A percentile compares a stretch with the other conserved stretches of the same genome.
These are phyloP conservation scores for Labia minor DNA, from an alignment of 2,888 invertebrate genomes.

Conservation along the genomic window DNA sequence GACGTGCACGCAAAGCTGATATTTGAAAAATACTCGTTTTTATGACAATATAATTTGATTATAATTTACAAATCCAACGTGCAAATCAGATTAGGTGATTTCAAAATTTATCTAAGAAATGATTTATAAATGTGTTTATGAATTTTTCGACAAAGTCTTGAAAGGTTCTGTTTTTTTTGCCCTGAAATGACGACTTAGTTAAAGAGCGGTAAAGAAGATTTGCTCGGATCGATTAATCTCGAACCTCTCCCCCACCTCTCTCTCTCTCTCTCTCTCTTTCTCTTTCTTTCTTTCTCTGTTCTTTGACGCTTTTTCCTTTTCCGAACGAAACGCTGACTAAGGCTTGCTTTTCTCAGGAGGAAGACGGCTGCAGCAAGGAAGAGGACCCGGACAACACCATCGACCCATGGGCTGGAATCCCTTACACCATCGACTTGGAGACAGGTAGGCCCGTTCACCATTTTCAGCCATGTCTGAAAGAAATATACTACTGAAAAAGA, in stretches of 20 bases:
- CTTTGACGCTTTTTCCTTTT: neutral
- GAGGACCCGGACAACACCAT: conserved; percentile 37
- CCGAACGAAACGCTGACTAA: neutral
- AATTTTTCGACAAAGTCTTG: neutral
- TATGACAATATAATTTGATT: conserved; percentile 7
- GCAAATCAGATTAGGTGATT: conserved; percentile 7
- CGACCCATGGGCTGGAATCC: conserved; percentile 68
- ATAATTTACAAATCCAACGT: conserved; percentile 13
- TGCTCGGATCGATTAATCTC: neutral
- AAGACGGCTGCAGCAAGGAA: conserved; percentile 27
- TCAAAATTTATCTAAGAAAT: neutral
- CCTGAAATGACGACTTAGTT: neutral
- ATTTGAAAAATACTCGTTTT: conserved; percentile 4
- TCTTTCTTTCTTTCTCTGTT: no score
- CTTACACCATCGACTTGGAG: conserved; percentile 75
- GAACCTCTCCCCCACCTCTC: no score
- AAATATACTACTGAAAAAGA: no score
- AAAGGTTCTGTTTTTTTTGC: neutral
- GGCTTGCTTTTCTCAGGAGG: neutral
- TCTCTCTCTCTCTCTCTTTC: no score
- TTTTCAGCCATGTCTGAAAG: no score
- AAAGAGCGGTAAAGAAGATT: conserved; percentile 1
- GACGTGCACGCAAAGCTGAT: neutral
- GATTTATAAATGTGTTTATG: neutral
- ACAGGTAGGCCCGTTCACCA: conserved; percentile 54